phyloP scores from a whole-genome alignment of 1,140 invertebrate species.

The Linepithema humile region DNA sequence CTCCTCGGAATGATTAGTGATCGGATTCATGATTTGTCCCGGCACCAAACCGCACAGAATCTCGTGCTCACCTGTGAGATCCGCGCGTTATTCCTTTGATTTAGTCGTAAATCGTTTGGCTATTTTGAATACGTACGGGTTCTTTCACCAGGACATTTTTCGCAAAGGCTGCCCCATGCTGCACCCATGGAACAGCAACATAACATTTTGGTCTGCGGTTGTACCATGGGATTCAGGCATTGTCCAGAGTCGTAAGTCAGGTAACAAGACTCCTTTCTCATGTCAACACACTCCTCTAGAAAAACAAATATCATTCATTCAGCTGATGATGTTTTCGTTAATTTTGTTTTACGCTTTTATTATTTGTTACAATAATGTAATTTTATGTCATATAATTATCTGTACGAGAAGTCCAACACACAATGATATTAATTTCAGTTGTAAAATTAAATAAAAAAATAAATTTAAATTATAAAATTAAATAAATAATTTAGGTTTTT shows the following conservation, averaged over 20 bases:
- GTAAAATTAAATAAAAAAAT: not conserved
- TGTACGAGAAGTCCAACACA: too few species aligned
- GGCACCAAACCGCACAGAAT: conserved; percentile 86
- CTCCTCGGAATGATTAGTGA: conserved; percentile 90
- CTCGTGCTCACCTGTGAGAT: conserved; percentile 87
- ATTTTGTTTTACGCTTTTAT: not conserved
- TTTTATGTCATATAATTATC: not conserved
- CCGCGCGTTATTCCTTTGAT: not conserved
- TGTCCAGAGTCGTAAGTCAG: conserved; percentile 88
- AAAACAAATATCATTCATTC: conserved; percentile 64
- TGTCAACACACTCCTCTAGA: conserved; percentile 93
- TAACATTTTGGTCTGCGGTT: conserved; percentile 92
- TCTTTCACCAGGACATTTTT: conserved; percentile 89
- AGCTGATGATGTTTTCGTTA: not conserved
- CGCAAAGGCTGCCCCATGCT: conserved; percentile 93
- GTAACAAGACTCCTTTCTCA: conserved; percentile 93
- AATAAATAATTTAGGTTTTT: not conserved
- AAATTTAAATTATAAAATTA: not conserved
- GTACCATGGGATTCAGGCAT: conserved; percentile 90
- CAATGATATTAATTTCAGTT: not conserved
- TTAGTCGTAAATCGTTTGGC: conserved; percentile 66
- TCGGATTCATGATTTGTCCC: conserved; percentile 90
- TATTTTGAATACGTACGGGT: conserved; percentile 85
- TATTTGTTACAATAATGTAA: not conserved
- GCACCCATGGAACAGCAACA: conserved; percentile 95